Conservation (phyloP, 2,888 invertebrate genomes). For the Pollenia griseotomentosa region DNA sequence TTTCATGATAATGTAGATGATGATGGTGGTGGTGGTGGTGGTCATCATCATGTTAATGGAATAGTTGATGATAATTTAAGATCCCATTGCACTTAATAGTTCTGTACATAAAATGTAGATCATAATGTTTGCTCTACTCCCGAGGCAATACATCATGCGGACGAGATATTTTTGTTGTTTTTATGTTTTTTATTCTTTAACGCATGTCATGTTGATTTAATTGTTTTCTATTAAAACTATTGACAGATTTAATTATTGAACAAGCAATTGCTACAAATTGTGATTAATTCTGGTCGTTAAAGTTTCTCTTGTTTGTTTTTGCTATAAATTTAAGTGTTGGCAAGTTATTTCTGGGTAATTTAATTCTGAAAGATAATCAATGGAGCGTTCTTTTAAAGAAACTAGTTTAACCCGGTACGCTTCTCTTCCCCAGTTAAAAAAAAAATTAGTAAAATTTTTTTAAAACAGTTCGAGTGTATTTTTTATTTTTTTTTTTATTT, state of each 20-base stretch:
- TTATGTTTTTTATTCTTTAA: background rate
- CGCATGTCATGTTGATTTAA: constrained; percentile 67
- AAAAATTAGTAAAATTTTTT: background rate
- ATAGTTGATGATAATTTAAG: constrained; percentile 62
- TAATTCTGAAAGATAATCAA: background rate
- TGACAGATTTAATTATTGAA: constrained; percentile 66
- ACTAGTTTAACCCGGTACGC: background rate
- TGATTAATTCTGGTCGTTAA: constrained; percentile 56
- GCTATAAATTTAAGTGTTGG: constrained; percentile 5
- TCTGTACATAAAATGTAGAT: constrained; percentile 43
- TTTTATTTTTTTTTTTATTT: too few relatives aligned
- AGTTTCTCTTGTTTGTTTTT: constrained; percentile 2
- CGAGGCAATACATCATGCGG: constrained; percentile 62
- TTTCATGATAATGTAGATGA: background rate
- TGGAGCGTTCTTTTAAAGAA: background rate
- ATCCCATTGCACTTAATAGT: constrained; percentile 37
- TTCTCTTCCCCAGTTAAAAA: background rate
- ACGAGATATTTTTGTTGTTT: constrained; percentile 9
- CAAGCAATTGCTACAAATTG: constrained; percentile 67
- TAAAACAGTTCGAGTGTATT: too few relatives aligned
- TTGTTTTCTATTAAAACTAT: constrained; percentile 63
- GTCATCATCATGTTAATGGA: constrained; percentile 26
- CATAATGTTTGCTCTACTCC: constrained; percentile 38
- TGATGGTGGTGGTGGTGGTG: constrained; percentile 4
- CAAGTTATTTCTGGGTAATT: constrained; percentile 20